Evolutionary conservation across 2,888 invertebrate species (phyloP).

Genomic region (Cyrtodaria siliqua): DNA sequence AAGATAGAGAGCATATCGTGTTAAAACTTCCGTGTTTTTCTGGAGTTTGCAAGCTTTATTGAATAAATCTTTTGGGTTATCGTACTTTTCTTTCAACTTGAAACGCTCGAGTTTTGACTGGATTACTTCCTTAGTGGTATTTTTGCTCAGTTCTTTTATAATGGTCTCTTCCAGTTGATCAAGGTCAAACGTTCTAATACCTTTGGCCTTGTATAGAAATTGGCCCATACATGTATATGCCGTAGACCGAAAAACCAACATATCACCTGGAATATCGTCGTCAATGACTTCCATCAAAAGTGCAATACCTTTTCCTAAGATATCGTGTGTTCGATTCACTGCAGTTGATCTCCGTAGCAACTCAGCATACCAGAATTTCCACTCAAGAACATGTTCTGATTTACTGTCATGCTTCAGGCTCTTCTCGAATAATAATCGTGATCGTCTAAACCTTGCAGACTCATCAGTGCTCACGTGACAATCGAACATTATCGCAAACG

Average conservation of each 20-base stretch:
- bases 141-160: neutral
- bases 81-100: neutral
- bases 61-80: neutral
- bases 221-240: conserved; percentile 1
- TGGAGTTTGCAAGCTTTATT: neutral
- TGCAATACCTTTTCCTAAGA: neutral
- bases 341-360: neutral
- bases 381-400: neutral
- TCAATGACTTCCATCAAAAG: neutral
- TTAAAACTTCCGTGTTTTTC: neutral
- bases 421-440: neutral
- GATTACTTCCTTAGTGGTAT: too few relatives aligned
- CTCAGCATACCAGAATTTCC: conserved; percentile 19
- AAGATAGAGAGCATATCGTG: neutral
- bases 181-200: neutral
- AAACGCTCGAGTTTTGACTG: too few relatives aligned
- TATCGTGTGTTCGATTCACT: neutral
- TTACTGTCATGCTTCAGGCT: neutral
- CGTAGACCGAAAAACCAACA: neutral
- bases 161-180: neutral
- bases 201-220: neutral
- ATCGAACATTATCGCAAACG: conserved; percentile 13
- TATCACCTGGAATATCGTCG: too few relatives aligned
- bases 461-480: neutral
- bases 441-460: neutral